Evolutionary conservation across 2,113 vertebrate genomes (phyloP).

Genomic region (Pelvicachromis taeniatus): DNA sequence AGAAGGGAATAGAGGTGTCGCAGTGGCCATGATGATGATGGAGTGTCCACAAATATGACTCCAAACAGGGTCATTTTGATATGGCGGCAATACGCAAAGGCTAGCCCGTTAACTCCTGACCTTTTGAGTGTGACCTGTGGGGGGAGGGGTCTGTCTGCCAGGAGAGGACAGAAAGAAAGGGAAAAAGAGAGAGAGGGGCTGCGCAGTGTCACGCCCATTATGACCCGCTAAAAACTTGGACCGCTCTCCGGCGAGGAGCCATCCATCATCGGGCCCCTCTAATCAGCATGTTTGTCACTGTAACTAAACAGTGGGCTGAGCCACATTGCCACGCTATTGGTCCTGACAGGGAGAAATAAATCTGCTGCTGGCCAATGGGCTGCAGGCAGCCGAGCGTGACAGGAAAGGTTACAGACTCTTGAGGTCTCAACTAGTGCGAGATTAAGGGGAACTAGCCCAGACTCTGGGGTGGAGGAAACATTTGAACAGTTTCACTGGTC

Average conservation of each 20-base stretch:
- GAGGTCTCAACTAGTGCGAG: conserved; percentile 71
- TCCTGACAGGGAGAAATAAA: conserved; percentile 82
- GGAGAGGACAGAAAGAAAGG: conserved; percentile 54
- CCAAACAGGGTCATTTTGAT: conserved; percentile 77
- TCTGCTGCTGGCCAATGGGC: conserved; percentile 78
- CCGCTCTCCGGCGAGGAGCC: conserved; percentile 76
- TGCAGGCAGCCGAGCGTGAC: conserved; percentile 72
- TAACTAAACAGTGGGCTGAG: conserved; percentile 77
- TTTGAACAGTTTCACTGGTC: conserved; percentile 67
- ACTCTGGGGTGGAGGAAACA: conserved; percentile 68
- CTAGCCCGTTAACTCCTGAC: conserved; percentile 78
- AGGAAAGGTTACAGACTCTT: conserved; percentile 68
- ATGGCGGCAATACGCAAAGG: conserved; percentile 65
- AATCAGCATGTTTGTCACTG: conserved; percentile 84
- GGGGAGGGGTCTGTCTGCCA: conserved; percentile 47
- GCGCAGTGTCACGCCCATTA: conserved; percentile 81
- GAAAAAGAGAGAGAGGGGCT: conserved; percentile 67
- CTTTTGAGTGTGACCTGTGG: conserved; percentile 70
- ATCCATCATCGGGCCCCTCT: conserved; percentile 83
- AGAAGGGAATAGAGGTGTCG: conserved; percentile 67
- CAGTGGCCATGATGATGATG: conserved; percentile 71
- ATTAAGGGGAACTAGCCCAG: conserved; percentile 71
- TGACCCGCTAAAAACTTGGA: conserved; percentile 79
- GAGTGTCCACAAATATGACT: conserved; percentile 79
- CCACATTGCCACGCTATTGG: conserved; percentile 75